A percentile compares a stretch with the other conserved stretches of the same genome.
These are phyloP conservation scores for Sericinus montela DNA, from an alignment of 2,888 invertebrate species.

Conservation along the genomic window DNA sequence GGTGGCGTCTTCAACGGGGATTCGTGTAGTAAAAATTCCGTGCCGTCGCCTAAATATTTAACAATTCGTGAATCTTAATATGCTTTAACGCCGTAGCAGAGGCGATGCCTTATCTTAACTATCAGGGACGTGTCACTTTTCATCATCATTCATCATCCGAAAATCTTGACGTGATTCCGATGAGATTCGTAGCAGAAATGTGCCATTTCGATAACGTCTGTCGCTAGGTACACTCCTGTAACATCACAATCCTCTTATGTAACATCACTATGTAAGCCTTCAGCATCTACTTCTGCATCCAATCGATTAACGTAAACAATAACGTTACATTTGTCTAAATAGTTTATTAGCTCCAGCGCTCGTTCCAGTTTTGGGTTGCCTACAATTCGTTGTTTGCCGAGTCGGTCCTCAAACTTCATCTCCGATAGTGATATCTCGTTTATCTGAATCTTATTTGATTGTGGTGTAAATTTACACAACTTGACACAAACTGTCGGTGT, in stretches of 20 bases:
- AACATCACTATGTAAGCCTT: conserved; percentile 22
- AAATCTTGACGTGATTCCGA: conserved; percentile 52
- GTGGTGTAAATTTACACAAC: conserved; percentile 18
- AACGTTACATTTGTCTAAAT: neutral
- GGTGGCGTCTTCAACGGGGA: neutral
- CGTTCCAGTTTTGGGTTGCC: conserved; percentile 9
- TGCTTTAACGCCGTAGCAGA: conserved; percentile 31
- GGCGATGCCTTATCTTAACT: conserved; percentile 40
- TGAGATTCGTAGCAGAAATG: conserved; percentile 33
- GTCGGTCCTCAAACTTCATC: neutral
- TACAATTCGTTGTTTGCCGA: conserved; percentile 10
- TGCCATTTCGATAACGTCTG: conserved; percentile 48
- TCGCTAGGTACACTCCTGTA: conserved; percentile 30
- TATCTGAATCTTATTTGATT: conserved; percentile 10
- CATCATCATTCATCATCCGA: conserved; percentile 65
- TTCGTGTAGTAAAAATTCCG: conserved; percentile 23
- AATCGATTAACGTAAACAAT: conserved; percentile 3
- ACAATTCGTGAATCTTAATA: conserved; percentile 19
- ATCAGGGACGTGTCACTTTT: conserved; percentile 37
- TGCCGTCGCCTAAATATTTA: conserved; percentile 27
- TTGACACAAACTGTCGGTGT: conserved; percentile 4
- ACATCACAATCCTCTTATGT: conserved; percentile 24
- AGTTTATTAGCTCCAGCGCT: conserved; percentile 2
- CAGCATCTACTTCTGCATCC: conserved; percentile 7
- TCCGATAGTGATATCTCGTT: conserved; percentile 13